Conservation (phyloP, 2,113 vertebrate species). For the Corydoras sp. region DNA sequence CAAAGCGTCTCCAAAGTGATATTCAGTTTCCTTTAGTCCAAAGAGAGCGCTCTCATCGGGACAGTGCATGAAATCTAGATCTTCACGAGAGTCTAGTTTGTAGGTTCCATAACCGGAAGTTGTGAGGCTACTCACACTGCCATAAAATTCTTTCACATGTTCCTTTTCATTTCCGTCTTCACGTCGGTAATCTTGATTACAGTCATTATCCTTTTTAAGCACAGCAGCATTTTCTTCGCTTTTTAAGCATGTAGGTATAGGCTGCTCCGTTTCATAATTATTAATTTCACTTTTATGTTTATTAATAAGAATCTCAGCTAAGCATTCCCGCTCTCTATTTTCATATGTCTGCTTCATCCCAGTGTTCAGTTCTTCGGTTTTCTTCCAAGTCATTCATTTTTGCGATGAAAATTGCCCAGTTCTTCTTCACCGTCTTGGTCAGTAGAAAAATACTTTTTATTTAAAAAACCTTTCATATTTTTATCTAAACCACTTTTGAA, state of each 20-base stretch:
- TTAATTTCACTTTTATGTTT: too few species aligned
- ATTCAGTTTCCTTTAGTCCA: conserved; percentile 38
- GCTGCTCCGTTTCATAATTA: too few species aligned
- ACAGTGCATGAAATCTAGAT: conserved; percentile 45
- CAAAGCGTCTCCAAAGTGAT: background rate
- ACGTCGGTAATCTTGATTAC: background rate
- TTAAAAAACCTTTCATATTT: background rate
- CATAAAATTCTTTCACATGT: conserved; percentile 5
- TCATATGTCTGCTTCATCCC: background rate
- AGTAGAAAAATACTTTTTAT: too few species aligned
- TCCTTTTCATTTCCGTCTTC: background rate
- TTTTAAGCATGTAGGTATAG: too few species aligned
- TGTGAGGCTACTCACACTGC: conserved; percentile 41
- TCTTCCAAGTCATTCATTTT: background rate
- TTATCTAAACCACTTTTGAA: background rate
- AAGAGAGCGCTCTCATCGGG: conserved; percentile 47
- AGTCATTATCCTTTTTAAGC: background rate
- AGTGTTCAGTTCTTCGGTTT: background rate
- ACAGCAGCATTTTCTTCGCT: too few species aligned
- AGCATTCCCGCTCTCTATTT: background rate
- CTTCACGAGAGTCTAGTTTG: conserved; percentile 41
- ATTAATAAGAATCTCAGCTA: background rate
- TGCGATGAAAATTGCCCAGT: background rate
- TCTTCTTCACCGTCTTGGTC: conserved; percentile 9
- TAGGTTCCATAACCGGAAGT: conserved; percentile 63